Evolutionary conservation across 2,113 vertebrate species (phyloP).

Genomic region (Pitta sordida): DNA sequence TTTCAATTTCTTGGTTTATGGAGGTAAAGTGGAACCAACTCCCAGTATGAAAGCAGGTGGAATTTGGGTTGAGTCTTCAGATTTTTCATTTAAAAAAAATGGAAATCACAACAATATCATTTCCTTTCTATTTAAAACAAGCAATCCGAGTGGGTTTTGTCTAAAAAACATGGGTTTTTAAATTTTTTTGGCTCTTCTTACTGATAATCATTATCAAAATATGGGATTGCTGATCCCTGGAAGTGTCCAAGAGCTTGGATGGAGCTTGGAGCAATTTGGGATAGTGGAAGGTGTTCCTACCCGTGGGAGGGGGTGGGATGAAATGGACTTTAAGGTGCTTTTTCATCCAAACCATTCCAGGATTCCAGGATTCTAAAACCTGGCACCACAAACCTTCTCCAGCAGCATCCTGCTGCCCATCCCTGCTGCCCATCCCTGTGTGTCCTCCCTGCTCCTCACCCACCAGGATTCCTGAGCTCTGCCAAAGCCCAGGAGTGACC

Average conservation of each 20-base stretch:
- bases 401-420: neutral
- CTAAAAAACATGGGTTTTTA: neutral
- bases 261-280: neutral
- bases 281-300: neutral
- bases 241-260: neutral
- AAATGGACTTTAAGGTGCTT: neutral
- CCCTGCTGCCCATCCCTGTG: neutral
- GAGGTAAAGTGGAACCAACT: neutral
- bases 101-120: neutral
- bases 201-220: neutral
- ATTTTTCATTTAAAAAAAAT: neutral
- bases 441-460: neutral
- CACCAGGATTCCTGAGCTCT: rapidly evolving
- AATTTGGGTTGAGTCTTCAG: neutral
- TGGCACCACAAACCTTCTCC: neutral
- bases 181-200: neutral
- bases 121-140: neutral
- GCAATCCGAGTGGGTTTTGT: neutral
- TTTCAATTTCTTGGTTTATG: neutral
- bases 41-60: neutral
- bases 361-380: neutral
- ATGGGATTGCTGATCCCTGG: neutral
- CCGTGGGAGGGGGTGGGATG: neutral
- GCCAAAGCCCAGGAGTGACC: neutral
- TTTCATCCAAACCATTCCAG: neutral